These are phyloP conservation scores for Nannospalax galili DNA, from an alignment of 2,113 vertebrate species.

Conservation along the genomic window DNA sequence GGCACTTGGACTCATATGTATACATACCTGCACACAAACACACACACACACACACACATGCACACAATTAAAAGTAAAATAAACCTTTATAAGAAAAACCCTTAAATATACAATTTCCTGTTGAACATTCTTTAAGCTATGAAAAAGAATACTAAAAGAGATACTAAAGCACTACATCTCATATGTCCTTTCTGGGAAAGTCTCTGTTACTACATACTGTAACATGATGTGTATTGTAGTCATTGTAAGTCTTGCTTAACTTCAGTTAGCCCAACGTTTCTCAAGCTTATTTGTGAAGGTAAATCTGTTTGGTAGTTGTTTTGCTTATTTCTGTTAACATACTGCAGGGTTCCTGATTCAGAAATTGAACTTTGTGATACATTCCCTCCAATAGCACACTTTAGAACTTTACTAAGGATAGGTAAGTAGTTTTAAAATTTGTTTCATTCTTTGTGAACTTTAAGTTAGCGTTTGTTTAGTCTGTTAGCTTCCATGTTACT, in stretches of 20 bases:
- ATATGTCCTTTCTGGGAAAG: neutral
- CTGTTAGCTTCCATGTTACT: neutral
- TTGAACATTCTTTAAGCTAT: neutral
- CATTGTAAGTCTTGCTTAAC: neutral
- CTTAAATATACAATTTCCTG: neutral
- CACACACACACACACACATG: no score
- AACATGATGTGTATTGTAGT: neutral
- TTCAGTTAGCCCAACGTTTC: neutral
- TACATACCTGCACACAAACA: neutral
- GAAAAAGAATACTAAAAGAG: neutral
- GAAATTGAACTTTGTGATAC: neutral
- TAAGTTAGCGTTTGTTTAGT: neutral
- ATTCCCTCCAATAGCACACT: neutral
- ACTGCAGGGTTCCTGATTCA: neutral
- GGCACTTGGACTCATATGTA: neutral
- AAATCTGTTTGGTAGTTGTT: neutral
- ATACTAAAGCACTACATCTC: neutral
- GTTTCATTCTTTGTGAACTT: slow-evolving; percentile 17
- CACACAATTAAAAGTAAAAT: neutral
- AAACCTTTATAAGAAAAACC: neutral
- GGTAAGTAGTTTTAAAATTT: neutral
- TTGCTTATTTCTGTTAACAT: slow-evolving; percentile 2
- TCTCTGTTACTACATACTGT: neutral
- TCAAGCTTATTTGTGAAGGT: neutral
- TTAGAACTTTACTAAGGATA: slow-evolving; percentile 38